Evolutionary conservation across 2,113 vertebrate species (phyloP).

Genomic region (Centropus bengalensis): DNA sequence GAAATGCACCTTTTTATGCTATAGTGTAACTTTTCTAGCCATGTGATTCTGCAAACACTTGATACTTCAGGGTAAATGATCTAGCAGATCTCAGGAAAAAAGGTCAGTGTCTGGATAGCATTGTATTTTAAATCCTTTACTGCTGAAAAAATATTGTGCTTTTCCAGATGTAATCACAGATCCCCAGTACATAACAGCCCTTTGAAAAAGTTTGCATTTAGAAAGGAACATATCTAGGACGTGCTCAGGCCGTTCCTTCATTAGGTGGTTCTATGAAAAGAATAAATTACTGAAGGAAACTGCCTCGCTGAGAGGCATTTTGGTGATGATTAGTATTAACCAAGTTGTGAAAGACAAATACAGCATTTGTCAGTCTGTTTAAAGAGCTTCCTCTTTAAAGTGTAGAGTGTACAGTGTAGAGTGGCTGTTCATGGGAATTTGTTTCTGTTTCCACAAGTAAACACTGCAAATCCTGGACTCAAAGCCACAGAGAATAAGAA

Average conservation of each 20-base stretch:
- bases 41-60: neutral
- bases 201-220: neutral
- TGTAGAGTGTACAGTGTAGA: no score
- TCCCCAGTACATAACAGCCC: neutral
- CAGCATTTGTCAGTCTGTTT: neutral
- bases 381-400: conserved; percentile 19
- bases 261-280: neutral
- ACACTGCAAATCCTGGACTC: neutral
- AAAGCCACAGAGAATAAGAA: neutral
- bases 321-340: neutral
- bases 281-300: neutral
- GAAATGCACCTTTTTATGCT: neutral
- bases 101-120: neutral
- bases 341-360: neutral
- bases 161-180: neutral
- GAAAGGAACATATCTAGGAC: neutral
- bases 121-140: neutral
- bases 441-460: neutral
- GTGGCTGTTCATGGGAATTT: neutral
- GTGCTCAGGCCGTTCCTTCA: neutral
- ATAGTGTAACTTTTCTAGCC: neutral
- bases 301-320: neutral
- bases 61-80: neutral
- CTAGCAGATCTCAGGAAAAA: neutral
- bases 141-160: neutral